A percentile compares a stretch with the other conserved stretches of the same genome.
Conservation (phyloP, 2,797 vertebrate genomes). For the Chromobotia macracanthus region DNA sequence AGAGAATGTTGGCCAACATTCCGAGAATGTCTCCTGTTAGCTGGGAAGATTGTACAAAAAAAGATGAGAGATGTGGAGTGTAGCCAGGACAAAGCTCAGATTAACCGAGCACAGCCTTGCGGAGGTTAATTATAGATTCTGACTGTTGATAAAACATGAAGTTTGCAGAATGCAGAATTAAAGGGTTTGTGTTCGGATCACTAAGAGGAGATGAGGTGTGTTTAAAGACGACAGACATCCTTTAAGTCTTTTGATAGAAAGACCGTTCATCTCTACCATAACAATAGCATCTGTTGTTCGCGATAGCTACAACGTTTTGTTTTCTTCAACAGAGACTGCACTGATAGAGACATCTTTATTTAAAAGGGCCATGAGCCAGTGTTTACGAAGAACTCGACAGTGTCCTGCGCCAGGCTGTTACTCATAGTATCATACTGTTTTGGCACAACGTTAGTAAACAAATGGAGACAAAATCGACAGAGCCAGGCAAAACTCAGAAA, state of each 20-base stretch:
- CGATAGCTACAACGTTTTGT: conserved; percentile 12
- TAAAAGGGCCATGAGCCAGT: conserved; percentile 48
- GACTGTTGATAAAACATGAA: conserved; percentile 46
- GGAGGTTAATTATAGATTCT: conserved; percentile 46
- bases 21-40: too few relatives aligned
- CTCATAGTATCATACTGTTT: conserved; percentile 30
- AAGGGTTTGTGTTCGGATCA: conserved; percentile 25
- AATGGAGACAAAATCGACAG: conserved; percentile 42
- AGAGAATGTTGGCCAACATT: too few relatives aligned
- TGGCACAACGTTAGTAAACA: conserved; percentile 52
- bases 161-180: conserved; percentile 29
- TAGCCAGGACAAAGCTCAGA: background rate
- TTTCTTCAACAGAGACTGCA: conserved; percentile 14
- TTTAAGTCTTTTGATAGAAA: conserved; percentile 30
- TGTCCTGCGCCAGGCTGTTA: conserved; percentile 40
- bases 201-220: conserved; percentile 21
- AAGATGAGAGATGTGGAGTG: background rate
- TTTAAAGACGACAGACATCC: conserved; percentile 34
- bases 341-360: conserved; percentile 57
- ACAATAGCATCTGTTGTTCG: conserved; percentile 43
- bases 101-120: background rate
- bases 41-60: background rate
- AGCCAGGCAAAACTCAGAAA: conserved; percentile 34
- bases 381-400: conserved; percentile 35
- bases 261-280: conserved; percentile 27